Evolutionary conservation across 2,797 vertebrate genomes (phyloP).

Genomic region (Chrysocyon brachyurus): DNA sequence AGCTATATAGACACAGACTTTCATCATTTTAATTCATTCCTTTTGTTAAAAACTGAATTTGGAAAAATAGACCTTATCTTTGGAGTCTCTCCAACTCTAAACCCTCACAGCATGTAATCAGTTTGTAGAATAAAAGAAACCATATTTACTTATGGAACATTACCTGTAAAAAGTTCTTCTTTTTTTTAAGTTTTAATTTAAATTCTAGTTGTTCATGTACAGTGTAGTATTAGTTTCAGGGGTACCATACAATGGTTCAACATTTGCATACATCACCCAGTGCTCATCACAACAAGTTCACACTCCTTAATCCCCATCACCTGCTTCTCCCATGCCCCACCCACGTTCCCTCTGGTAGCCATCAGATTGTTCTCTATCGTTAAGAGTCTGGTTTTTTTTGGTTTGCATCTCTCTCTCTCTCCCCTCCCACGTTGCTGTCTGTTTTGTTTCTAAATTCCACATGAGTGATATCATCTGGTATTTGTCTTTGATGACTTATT

Average conservation of each 20-base stretch:
- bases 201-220: not conserved
- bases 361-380: not conserved
- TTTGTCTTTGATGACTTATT: not conserved
- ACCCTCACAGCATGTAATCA: not conserved
- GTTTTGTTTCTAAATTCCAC: not conserved
- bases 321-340: not conserved
- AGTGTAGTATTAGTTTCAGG: not conserved
- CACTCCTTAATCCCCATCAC: not conserved
- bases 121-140: not conserved
- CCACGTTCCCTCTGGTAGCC: not conserved
- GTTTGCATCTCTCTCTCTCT: not conserved
- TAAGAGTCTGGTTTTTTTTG: not conserved
- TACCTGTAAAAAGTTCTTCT: not conserved
- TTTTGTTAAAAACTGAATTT: constrained; percentile 51
- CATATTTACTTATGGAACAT: not conserved
- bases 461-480: not conserved
- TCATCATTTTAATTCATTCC: not conserved
- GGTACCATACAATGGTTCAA: not conserved
- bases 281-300: not conserved
- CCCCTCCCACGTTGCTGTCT: accelerated
- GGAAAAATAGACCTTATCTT: not conserved
- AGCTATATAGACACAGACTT: not conserved
- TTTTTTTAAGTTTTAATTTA: not conserved
- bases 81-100: not conserved
- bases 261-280: not conserved